Evolutionary conservation across 2,888 invertebrate species (phyloP), one percentile per base, ranked within the genome.

Genomic region (Eupithecia pulchellata): DNA sequence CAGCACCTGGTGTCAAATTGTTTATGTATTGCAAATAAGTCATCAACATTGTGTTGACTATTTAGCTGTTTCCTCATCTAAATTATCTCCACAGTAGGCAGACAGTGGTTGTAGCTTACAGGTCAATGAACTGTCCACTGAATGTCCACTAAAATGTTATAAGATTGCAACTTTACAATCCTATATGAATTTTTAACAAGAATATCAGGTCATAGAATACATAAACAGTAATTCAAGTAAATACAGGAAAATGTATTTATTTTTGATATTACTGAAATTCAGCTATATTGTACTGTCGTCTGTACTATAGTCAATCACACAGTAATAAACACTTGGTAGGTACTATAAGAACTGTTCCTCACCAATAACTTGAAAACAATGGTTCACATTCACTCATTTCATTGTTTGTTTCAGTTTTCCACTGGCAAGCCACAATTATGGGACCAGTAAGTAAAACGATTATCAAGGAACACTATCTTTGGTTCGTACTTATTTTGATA

Each of bases 371-470:
- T 52, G 3, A 20, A 52, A 25, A 52, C 52, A 52, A 52, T 52
- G 52, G 52, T 20, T 52, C 25, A 60, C 58, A 57, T 60, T 52
- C 25, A 60, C 58, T 29, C 32, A 11, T 30, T 60, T 6, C 14
- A n/a, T 61, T 61, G 32, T 34, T 20, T 61, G 61, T 96, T 97
- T 85, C 96, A 99, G 99, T 99, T 95, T 99, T 99, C 96, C 99
- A 99, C 95, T 99, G 99, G 99, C 99, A 99, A 96, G 99, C 99
- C 95, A 99, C 99, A 96, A 99, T 99, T 94, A 99, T 99, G 99
- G 99, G 99, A 95, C 99, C 99, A 95, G 98, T 98, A 96, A 97
- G 98, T 97, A 94, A 30, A 11, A 20, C 6, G 4, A 60, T n/a
- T 27, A 61, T 69, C 62, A 64, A 64, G 69, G 58, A 65, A 20